Evolutionary conservation across 2,888 invertebrate genomes (phyloP).

Genomic region (Melipona beecheii): DNA sequence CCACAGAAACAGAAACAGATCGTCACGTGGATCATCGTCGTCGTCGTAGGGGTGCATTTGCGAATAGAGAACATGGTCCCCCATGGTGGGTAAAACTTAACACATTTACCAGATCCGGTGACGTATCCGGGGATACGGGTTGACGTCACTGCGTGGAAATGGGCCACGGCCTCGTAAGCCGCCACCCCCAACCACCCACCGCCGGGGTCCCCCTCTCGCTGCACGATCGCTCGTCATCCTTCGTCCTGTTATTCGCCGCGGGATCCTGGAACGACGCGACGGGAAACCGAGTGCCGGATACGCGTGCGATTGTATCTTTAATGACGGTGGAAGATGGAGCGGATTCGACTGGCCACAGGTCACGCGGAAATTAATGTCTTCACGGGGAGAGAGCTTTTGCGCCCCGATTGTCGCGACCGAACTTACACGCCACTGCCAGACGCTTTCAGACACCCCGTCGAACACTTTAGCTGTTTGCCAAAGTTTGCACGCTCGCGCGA

Average conservation of each 20-base stretch:
- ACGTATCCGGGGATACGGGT: slow-evolving; percentile 74
- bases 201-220: slow-evolving; percentile 6
- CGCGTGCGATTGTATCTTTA: slow-evolving; percentile 44
- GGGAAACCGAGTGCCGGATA: slow-evolving; percentile 61
- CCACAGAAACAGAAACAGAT: too few relatives aligned
- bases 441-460: too few relatives aligned
- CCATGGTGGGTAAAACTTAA: slow-evolving; percentile 70
- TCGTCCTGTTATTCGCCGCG: slow-evolving; percentile 64
- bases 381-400: not conserved
- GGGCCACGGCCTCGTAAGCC: slow-evolving; percentile 77
- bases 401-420: slow-evolving; percentile 2
- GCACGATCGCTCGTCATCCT: slow-evolving; percentile 64
- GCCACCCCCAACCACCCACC: slow-evolving; percentile 1
- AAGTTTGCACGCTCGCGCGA: too few relatives aligned
- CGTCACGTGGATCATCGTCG: not conserved
- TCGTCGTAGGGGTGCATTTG: too few relatives aligned
- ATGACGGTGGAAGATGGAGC: slow-evolving; percentile 26
- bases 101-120: slow-evolving; percentile 72
- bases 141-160: slow-evolving; percentile 77
- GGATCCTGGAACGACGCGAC: slow-evolving; percentile 62
- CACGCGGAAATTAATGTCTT: slow-evolving; percentile 49
- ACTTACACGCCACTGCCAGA: too few relatives aligned
- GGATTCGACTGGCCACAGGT: slow-evolving; percentile 29
- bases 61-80: slow-evolving; percentile 35
- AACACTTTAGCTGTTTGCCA: too few relatives aligned